Evolutionary conservation across 2,888 invertebrate species (phyloP).

Genomic region (Melitaea athalia): DNA sequence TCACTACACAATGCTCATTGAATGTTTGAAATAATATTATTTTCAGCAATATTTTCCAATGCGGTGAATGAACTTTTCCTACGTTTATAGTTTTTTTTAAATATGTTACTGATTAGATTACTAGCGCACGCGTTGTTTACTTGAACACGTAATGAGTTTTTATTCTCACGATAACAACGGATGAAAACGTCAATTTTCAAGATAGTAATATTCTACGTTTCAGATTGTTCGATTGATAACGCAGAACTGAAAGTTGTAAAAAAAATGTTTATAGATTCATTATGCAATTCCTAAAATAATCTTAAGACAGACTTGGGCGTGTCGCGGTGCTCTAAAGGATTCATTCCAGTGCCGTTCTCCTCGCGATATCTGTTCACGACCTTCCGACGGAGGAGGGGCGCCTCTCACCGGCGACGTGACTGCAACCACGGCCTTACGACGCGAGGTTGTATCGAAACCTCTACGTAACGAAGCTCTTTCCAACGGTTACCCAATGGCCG

Average conservation of each 20-base stretch:
- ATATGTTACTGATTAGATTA: slow-evolving; percentile 66
- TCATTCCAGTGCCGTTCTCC: slow-evolving; percentile 77
- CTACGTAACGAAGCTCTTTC: slow-evolving; percentile 81
- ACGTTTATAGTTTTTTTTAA: slow-evolving; percentile 58
- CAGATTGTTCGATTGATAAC: background rate
- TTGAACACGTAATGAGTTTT: slow-evolving; percentile 59
- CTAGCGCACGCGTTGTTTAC: slow-evolving; percentile 48
- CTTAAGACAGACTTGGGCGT: slow-evolving; percentile 48
- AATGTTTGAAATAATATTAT: slow-evolving; percentile 34
- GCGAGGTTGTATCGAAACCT: slow-evolving; percentile 81
- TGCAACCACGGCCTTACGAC: slow-evolving; percentile 80
- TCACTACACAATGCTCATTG: slow-evolving; percentile 48
- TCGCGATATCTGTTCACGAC: slow-evolving; percentile 71
- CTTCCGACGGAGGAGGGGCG: slow-evolving; percentile 78
- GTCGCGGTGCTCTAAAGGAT: slow-evolving; percentile 58
- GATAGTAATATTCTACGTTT: slow-evolving; percentile 27
- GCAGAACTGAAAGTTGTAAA: background rate
- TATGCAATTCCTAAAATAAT: slow-evolving; percentile 4
- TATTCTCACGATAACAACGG: slow-evolving; percentile 46
- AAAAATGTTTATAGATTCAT: slow-evolving; percentile 1
- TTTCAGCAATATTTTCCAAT: slow-evolving; percentile 46
- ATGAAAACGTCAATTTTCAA: slow-evolving; percentile 26
- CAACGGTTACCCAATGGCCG: slow-evolving; percentile 76
- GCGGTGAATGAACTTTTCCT: slow-evolving; percentile 66
- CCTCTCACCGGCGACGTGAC: slow-evolving; percentile 81